Evolutionary conservation across 2,888 invertebrate species (phyloP).

Genomic region (Mechanitis mazaeus): DNA sequence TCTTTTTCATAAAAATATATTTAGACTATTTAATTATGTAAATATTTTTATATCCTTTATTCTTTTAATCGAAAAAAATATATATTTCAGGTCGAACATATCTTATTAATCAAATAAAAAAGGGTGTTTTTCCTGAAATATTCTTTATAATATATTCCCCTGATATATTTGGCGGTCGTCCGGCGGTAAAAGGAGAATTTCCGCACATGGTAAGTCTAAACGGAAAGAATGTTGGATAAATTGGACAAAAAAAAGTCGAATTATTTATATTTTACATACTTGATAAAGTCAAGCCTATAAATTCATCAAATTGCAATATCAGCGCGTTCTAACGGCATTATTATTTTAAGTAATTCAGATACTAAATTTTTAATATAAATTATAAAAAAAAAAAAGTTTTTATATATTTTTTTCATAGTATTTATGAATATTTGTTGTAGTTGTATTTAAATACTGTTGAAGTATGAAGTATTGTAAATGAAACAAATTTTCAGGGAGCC

Average conservation of each 20-base stretch:
- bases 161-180: constrained; percentile 38
- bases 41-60: background rate
- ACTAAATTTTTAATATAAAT: no score
- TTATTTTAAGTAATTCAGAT: no score
- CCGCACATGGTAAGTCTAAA: constrained; percentile 48
- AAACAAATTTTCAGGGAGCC: constrained; percentile 36
- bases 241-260: no score
- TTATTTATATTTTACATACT: no score
- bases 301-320: no score
- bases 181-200: constrained; percentile 43
- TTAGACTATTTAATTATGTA: background rate
- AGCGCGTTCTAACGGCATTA: no score
- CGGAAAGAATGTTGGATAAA: background rate
- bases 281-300: no score
- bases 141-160: constrained; percentile 26
- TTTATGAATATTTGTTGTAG: no score
- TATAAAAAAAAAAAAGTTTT: no score
- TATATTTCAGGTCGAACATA: constrained; percentile 18
- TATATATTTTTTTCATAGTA: no score
- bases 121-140: constrained; percentile 21
- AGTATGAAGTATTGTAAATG: background rate
- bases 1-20: background rate
- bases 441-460: background rate
- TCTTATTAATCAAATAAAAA: constrained; percentile 21
- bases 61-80: background rate